Evolutionary conservation across 2,888 invertebrate genomes (phyloP).

Genomic region (Acrocera orbiculus): DNA sequence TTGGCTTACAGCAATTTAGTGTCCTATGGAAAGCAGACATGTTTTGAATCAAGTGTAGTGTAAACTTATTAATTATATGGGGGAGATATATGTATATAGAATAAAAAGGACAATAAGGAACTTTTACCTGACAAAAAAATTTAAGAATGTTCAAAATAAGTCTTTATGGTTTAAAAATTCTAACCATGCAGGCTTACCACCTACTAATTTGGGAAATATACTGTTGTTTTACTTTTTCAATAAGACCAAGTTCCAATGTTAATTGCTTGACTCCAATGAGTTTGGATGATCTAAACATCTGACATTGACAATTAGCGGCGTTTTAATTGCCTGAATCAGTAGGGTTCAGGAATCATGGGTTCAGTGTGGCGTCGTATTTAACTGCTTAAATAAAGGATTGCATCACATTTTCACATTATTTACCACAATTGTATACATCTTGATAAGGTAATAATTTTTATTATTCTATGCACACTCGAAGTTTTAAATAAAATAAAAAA

Average conservation of each 20-base stretch:
- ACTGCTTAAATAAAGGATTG: too few relatives aligned
- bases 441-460: too few relatives aligned
- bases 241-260: constrained; percentile 73
- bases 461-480: too few relatives aligned
- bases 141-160: constrained; percentile 52
- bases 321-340: too few relatives aligned
- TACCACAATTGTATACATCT: too few relatives aligned
- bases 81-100: not conserved
- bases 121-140: constrained; percentile 63
- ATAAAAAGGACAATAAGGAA: not conserved
- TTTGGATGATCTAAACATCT: too few relatives aligned
- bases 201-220: constrained; percentile 89
- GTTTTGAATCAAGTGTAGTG: constrained; percentile 57
- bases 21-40: constrained; percentile 70
- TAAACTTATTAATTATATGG: constrained; percentile 41
- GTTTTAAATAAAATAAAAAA: too few relatives aligned
- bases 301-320: too few relatives aligned
- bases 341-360: too few relatives aligned
- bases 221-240: constrained; percentile 55
- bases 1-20: constrained; percentile 52
- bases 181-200: constrained; percentile 88
- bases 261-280: too few relatives aligned
- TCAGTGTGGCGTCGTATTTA: too few relatives aligned
- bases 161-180: constrained; percentile 44
- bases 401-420: too few relatives aligned